Conservation (phyloP, 1,140 invertebrate species). For the Drosophila sucinea region DNA sequence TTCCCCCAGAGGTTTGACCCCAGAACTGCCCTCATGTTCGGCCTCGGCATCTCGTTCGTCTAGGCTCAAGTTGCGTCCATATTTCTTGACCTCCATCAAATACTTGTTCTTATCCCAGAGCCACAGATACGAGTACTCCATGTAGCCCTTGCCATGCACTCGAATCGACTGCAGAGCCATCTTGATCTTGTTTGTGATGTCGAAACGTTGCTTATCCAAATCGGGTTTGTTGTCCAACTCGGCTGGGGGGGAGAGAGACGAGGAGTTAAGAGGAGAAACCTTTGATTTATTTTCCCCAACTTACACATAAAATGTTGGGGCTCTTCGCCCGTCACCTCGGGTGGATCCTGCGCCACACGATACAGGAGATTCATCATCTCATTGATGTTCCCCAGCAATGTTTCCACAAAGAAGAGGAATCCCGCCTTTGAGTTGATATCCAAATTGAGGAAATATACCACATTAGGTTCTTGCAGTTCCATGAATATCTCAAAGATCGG, state of each 20-base stretch:
- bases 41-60: slow-evolving; percentile 84
- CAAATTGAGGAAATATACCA: slow-evolving; percentile 87
- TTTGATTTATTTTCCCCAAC: background rate
- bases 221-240: slow-evolving; percentile 53
- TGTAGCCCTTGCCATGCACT: slow-evolving; percentile 51
- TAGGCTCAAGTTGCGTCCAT: slow-evolving; percentile 85
- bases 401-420: slow-evolving; percentile 86
- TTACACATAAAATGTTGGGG: slow-evolving; percentile 41
- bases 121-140: slow-evolving; percentile 87
- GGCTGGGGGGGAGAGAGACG: slow-evolving; percentile 18
- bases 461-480: slow-evolving; percentile 86
- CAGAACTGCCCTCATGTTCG: slow-evolving; percentile 51
- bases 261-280: background rate
- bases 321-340: slow-evolving; percentile 28
- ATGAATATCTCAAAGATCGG: slow-evolving; percentile 87
- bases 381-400: slow-evolving; percentile 86
- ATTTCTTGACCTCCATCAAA: slow-evolving; percentile 87
- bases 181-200: slow-evolving; percentile 63
- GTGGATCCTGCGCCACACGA: slow-evolving; percentile 59
- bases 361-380: slow-evolving; percentile 83
- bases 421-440: slow-evolving; percentile 85
- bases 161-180: slow-evolving; percentile 55
- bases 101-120: slow-evolving; percentile 86
- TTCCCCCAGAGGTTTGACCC: slow-evolving; percentile 49
- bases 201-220: slow-evolving; percentile 47